Evolutionary conservation across 2,113 vertebrate genomes (phyloP).

Genomic region (Balaenoptera acutorostrata): DNA sequence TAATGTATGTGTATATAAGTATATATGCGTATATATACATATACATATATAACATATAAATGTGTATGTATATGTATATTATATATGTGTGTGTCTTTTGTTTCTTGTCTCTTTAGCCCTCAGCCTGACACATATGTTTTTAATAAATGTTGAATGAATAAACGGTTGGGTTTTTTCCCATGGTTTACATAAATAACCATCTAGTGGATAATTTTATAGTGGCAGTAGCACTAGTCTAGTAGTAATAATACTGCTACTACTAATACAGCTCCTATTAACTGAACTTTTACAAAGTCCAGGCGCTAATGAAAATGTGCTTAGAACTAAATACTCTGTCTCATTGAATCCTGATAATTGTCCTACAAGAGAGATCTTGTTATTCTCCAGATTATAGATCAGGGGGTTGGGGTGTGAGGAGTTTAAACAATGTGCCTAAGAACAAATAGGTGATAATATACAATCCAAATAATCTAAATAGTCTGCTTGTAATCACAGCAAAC

Average conservation of each 20-base stretch:
- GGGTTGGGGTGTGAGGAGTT: neutral
- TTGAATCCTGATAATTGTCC: neutral
- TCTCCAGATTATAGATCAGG: neutral
- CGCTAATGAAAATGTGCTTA: neutral
- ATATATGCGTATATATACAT: neutral
- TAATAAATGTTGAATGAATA: neutral
- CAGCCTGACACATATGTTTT: neutral
- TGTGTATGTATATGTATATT: neutral
- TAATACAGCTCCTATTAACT: neutral
- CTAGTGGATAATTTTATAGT: neutral
- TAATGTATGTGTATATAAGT: neutral
- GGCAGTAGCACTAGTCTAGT: neutral
- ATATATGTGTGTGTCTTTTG: neutral
- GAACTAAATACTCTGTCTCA: neutral
- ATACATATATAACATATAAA: neutral
- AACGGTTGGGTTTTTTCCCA: neutral
- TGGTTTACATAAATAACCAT: neutral
- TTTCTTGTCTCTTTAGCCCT: conserved; percentile 30
- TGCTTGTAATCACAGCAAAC: neutral
- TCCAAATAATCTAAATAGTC: neutral
- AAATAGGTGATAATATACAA: neutral
- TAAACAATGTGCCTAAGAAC: neutral
- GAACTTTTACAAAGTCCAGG: neutral
- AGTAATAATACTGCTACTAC: neutral
- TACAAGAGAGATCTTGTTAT: neutral